Base-by-base conservation (phyloP, 2,797 vertebrate genomes). In the Harpagifer antarcticus region DNA sequence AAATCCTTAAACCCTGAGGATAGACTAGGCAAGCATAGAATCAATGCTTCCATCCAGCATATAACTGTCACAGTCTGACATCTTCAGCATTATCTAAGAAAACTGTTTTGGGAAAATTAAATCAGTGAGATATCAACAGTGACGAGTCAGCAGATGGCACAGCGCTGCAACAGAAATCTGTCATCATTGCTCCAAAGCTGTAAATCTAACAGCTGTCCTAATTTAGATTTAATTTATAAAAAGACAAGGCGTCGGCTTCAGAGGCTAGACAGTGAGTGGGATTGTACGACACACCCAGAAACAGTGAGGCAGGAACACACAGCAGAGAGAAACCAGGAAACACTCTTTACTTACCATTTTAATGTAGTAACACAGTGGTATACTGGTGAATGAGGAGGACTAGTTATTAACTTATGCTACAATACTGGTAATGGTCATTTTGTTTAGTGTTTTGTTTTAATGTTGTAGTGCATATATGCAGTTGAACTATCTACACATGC, bases 131-230 rank as follows among this genome's bases (percentile, higher is more conserved):
- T 43, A 72, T 76, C 47, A 70, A 31, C 13, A 63, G 33, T 58
- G 68, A 71, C 49, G 62, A 80, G 82, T 72, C 67, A 61, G 81
- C 85, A 85, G 80, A 88, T 85, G 88, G 76, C 83, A 80, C 40
- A 33, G 82, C 57, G 20, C 70, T 69, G 74, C 80, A 69, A 75
- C 72, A 74, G 65, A 68, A 67, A 77, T 55, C 74, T 81, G 77
- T 85, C 82, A 48, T 85, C 82, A 48, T 9, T 9, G 3, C 43
- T 70, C 73, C 81, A 85, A 75, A 62, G 63, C 47, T 45, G 55
- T 82, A 81, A 75, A 58, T 86, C 76, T 9, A 61, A 77, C 63
- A 55, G 59, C 50, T 48, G 58, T 68, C n/a, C 52, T 81, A 74
- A 82, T 83, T 84, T 75, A 76, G 65, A 85, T 81, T 64, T 62